Base-by-base conservation (phyloP, 1,140 invertebrate species). In the Eupristina koningsbergeri region DNA sequence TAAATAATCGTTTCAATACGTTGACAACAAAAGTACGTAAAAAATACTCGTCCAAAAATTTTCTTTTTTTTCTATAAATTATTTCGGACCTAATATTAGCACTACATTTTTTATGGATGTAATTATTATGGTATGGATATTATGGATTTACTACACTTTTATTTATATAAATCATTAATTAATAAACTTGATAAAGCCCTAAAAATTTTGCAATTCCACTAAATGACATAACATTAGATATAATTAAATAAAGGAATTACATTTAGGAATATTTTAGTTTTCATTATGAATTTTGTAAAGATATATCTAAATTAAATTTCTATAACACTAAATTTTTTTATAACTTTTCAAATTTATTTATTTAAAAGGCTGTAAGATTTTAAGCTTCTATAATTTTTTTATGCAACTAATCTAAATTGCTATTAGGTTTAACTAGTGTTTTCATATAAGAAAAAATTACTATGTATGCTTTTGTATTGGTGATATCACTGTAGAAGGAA, bases 1-100 rank as follows among this genome's bases (percentile, higher is more conserved):
- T 90, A 89, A 81, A 88, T 81, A 87, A 86, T 87, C 89, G 87
- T 86, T 79, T 41, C 74, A 75, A 73, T 31, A 76, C 36, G 73
- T 53, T 39, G 73, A 45, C 50, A n/a, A 77, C 34, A 67, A 81
- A 19, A 74, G 73, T 75, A 34, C 53, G 47, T 58, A 36, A 36
- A 41, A 78, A 84, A 84, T 84, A 84, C 50, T 64, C 31, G 67
- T 15, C 34, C 53, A 34, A n/a, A n/a, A 71, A 84, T 80, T 84
- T 64, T 6, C 53, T 17, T 76, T 64, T 6, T 47, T 17, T 76
- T 64, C 50, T 67, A 53, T 63, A 71, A 74, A 69, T 61, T n/a
- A 29, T 39, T 79, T 15, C n/a, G 81, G 36, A 34, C 74, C 0
- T 5, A 84, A 53, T 74, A 79, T 79, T 80, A 26, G 69, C 69